Conservation (phyloP, 2,113 vertebrate genomes). For the Corydoras maculifer region DNA sequence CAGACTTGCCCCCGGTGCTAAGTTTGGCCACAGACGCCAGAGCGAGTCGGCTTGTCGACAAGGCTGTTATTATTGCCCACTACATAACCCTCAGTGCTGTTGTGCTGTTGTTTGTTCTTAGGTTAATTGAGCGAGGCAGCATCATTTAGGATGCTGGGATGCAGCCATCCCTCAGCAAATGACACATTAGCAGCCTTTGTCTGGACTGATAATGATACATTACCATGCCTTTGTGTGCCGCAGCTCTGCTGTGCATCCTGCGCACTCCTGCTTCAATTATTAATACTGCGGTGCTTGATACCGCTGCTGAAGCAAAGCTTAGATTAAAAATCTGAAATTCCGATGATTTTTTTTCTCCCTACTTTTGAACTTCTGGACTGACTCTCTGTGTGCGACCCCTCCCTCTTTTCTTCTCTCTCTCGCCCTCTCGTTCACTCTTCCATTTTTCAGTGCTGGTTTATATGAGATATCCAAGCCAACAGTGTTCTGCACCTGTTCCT, state of each 20-base stretch:
- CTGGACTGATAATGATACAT: slow-evolving; percentile 58
- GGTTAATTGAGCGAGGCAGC: slow-evolving; percentile 25
- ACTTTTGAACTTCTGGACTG: too few species aligned
- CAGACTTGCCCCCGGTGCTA: slow-evolving; percentile 11
- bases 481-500: too few species aligned
- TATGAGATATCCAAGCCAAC: too few species aligned
- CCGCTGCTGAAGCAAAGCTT: not conserved
- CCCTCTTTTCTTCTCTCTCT: too few species aligned
- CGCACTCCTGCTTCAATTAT: not conserved
- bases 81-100: slow-evolving; percentile 3
- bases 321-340: too few species aligned
- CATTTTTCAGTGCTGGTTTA: too few species aligned
- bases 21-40: slow-evolving; percentile 33
- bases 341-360: too few species aligned
- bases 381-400: too few species aligned
- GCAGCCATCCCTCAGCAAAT: slow-evolving; percentile 46
- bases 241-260: slow-evolving; percentile 28
- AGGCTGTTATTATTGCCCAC: slow-evolving; percentile 38
- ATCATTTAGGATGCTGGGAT: not conserved
- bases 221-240: slow-evolving; percentile 49
- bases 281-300: not conserved
- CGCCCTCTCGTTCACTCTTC: too few species aligned
- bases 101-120: slow-evolving; percentile 29
- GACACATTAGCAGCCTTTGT: slow-evolving; percentile 54
- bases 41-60: slow-evolving; percentile 18